Percentiles rank a stretch among this genome's conserved stretches.
phyloP scores from a whole-genome alignment of 2,113 vertebrate genomes.

The Polypterus bichir region DNA sequence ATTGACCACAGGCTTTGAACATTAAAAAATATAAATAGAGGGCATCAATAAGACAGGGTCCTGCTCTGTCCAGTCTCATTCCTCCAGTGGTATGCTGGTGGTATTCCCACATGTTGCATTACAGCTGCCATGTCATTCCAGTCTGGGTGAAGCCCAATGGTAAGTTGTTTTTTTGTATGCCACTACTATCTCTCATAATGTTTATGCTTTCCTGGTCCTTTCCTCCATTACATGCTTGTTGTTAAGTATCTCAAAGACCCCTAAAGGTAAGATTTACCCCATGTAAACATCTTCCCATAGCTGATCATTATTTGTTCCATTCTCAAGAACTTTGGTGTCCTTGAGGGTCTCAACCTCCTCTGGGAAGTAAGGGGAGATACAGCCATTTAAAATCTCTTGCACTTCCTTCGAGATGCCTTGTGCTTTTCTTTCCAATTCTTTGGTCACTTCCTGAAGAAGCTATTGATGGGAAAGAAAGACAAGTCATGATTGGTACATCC shows the following conservation, averaged over 20 bases:
- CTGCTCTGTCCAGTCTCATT: too few relatives aligned
- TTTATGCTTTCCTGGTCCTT: too few relatives aligned
- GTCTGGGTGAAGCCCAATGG: too few relatives aligned
- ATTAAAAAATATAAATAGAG: too few relatives aligned
- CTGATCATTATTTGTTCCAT: conserved; percentile 23
- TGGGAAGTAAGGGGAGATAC: conserved; percentile 41
- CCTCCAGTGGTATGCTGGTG: too few relatives aligned
- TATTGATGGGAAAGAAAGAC: conserved; percentile 31
- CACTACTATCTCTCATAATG: too few relatives aligned
- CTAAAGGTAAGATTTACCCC: conserved; percentile 28
- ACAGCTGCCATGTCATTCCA: too few relatives aligned
- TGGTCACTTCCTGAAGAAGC: conserved; percentile 60
- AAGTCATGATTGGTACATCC: not conserved
- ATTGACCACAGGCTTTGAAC: too few relatives aligned
- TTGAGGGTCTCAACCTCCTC: conserved; percentile 30
- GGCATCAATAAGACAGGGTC: too few relatives aligned
- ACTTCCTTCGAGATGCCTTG: conserved; percentile 51
- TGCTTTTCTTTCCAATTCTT: conserved; percentile 55
- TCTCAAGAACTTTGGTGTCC: conserved; percentile 16
- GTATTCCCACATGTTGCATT: too few relatives aligned
- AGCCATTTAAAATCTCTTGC: conserved; percentile 53
- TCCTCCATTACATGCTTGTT: too few relatives aligned
- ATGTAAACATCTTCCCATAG: conserved; percentile 45
- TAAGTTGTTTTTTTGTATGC: too few relatives aligned
- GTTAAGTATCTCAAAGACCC: not conserved